Conservation (phyloP, 2,888 invertebrate species). For the Serrognathus titanus region DNA sequence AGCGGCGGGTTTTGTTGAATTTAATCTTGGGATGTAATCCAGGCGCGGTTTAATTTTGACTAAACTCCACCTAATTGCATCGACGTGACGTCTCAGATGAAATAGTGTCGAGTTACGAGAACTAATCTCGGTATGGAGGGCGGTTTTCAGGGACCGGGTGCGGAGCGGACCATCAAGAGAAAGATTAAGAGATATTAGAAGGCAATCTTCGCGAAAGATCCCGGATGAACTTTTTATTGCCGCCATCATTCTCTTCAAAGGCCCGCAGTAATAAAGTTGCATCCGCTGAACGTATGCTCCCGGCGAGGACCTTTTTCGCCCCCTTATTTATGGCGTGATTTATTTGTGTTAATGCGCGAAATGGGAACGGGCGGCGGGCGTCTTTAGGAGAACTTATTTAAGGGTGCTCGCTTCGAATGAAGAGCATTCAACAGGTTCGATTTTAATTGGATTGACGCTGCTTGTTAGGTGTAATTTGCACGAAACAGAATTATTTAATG, state of each 20-base stretch:
- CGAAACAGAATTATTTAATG: no score
- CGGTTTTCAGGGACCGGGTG: neutral
- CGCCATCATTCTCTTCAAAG: neutral
- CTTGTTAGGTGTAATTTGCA: no score
- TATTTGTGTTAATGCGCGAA: no score
- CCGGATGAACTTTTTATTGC: slow-evolving; percentile 2
- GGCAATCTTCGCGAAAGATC: neutral
- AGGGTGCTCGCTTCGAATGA: no score
- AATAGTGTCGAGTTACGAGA: slow-evolving; percentile 1
- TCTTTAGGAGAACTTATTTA: no score
- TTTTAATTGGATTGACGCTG: no score
- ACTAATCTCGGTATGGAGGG: neutral
- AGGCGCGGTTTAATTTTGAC: slow-evolving; percentile 26
- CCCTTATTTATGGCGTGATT: no score
- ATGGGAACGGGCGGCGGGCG: no score
- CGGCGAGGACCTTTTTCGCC: no score
- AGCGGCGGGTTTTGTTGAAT: slow-evolving; percentile 6
- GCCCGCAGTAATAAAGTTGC: neutral
- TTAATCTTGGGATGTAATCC: slow-evolving; percentile 21
- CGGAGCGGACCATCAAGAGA: neutral
- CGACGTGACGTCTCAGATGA: slow-evolving; percentile 12
- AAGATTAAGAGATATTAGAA: slow-evolving; percentile 4
- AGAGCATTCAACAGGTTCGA: no score
- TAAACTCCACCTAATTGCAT: slow-evolving; percentile 29
- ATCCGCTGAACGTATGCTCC: neutral